These are phyloP conservation scores for Andrena minutula DNA, from an alignment of 2,888 invertebrate genomes.

Conservation along the genomic window DNA sequence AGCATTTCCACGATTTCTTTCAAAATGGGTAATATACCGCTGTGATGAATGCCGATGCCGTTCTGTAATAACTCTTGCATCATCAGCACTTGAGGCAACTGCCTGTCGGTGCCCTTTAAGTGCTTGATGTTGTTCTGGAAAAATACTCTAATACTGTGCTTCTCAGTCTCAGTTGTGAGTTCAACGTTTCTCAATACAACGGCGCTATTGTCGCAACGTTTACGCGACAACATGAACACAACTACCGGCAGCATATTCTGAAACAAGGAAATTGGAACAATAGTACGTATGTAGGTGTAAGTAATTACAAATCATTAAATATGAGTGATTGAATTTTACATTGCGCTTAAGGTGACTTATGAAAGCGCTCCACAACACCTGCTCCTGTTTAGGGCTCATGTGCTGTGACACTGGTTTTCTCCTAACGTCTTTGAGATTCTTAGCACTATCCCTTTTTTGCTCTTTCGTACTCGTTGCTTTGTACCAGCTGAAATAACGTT, in stretches of 20 bases:
- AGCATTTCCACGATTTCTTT: constrained; percentile 99
- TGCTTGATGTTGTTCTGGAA: constrained; percentile 93
- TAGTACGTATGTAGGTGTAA: neutral
- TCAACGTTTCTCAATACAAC: constrained; percentile 86
- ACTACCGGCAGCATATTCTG: constrained; percentile 95
- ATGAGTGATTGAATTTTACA: constrained; percentile 33
- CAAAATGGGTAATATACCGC: constrained; percentile 98
- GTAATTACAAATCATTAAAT: constrained; percentile 5
- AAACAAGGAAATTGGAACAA: constrained; percentile 16
- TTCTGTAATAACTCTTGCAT: constrained; percentile 91
- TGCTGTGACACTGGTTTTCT: constrained; percentile 42
- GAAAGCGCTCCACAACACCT: constrained; percentile 92
- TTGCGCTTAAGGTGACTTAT: constrained; percentile 90
- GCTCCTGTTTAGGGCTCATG: constrained; percentile 89
- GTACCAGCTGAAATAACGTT: constrained; percentile 70
- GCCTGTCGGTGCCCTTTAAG: constrained; percentile 93
- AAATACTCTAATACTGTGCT: constrained; percentile 93
- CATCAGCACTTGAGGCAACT: constrained; percentile 93
- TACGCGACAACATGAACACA: constrained; percentile 96
- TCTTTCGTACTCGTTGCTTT: constrained; percentile 59
- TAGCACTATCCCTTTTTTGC: constrained; percentile 32
- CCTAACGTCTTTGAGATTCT: constrained; percentile 43
- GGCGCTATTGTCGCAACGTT: constrained; percentile 91
- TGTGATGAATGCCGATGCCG: constrained; percentile 99
- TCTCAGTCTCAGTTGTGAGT: constrained; percentile 94